phyloP scores from a whole-genome alignment of 2,888 invertebrate species.

The Lordiphosa andalusiaca region DNA sequence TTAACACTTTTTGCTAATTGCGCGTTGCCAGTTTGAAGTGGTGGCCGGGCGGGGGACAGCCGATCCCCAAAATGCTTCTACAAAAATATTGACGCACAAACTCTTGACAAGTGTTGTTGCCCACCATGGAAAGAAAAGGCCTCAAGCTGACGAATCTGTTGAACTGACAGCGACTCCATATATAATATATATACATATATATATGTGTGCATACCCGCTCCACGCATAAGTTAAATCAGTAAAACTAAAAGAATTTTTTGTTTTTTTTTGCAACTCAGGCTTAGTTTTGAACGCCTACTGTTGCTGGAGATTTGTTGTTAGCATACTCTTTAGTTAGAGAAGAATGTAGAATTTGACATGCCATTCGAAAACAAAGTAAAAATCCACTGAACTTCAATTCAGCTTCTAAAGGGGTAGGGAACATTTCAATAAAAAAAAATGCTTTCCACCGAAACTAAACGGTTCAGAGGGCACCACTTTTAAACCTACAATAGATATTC shows the following conservation, averaged over 20 bases:
- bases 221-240: constrained; percentile 28
- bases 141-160: constrained; percentile 39
- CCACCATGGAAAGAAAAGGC: constrained; percentile 42
- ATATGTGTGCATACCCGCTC: neutral
- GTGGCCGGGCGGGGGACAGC: constrained; percentile 5
- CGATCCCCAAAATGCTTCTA: constrained; percentile 59
- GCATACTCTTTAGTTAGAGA: constrained; percentile 24
- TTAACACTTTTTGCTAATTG: constrained; percentile 76
- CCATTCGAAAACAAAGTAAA: neutral
- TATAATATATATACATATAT: constrained; percentile 1
- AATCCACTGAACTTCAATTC: too few relatives aligned
- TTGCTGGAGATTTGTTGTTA: constrained; percentile 10
- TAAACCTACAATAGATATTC: too few relatives aligned
- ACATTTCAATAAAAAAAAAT: too few relatives aligned
- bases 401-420: too few relatives aligned
- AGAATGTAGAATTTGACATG: neutral
- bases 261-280: constrained; percentile 25
- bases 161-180: constrained; percentile 38
- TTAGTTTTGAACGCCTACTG: constrained; percentile 5
- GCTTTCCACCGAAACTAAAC: too few relatives aligned
- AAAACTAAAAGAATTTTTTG: constrained; percentile 20
- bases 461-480: too few relatives aligned
- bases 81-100: constrained; percentile 51
- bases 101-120: constrained; percentile 57
- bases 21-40: constrained; percentile 38